Percentiles rank a stretch among this genome's conserved stretches.
Evolutionary conservation across 2,797 vertebrate genomes (phyloP).

Genomic region (Sebastes trivittatus): DNA sequence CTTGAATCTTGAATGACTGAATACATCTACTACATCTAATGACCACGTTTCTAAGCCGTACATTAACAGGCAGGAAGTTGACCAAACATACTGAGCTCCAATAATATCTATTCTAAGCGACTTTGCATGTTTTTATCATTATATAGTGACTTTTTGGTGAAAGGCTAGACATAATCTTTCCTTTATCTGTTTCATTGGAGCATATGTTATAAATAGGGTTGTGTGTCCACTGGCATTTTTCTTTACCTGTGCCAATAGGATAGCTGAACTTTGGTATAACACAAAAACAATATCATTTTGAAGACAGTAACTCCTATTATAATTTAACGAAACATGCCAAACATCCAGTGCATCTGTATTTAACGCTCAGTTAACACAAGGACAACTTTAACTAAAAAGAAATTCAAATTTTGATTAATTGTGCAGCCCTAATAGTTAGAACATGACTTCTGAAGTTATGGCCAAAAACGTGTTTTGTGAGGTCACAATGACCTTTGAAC

Average conservation of each 20-base stretch:
- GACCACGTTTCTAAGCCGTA: not conserved
- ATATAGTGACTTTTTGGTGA: not conserved
- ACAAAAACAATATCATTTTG: not conserved
- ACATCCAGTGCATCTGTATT: not conserved
- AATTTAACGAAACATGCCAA: not conserved
- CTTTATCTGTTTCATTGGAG: not conserved
- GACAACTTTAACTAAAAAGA: not conserved
- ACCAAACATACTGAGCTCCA: not conserved
- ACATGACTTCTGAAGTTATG: too few species aligned
- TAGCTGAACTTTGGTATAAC: not conserved
- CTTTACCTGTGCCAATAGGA: not conserved
- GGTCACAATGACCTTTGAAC: too few species aligned
- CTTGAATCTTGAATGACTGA: not conserved
- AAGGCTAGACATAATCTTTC: not conserved
- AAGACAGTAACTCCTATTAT: not conserved
- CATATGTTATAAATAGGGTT: not conserved
- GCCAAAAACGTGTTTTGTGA: too few species aligned
- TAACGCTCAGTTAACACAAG: not conserved
- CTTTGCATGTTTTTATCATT: not conserved
- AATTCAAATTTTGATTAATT: too few species aligned
- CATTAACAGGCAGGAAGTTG: not conserved
- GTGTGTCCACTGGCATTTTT: not conserved
- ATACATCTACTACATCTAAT: not conserved
- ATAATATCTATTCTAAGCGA: not conserved
- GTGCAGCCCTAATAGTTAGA: too few species aligned